Evolutionary conservation across 64 coral and sea anemone genomes (phyloP), one percentile per base, ranked within the genome.

Genomic region (Montipora cactus): DNA sequence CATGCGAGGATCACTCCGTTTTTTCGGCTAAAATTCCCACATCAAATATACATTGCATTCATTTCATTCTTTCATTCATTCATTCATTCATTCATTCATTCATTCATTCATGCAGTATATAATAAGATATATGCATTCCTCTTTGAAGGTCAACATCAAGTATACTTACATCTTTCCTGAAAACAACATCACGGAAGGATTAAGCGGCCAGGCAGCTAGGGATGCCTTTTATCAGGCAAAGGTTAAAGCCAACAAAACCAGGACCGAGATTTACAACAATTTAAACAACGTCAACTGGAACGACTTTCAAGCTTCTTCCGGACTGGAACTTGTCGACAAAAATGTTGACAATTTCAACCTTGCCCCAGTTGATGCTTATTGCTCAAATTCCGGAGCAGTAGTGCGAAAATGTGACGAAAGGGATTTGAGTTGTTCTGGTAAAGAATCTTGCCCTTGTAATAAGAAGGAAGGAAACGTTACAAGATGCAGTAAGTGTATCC

Each of bases 311-410:
- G 50, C 67, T 23, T 75, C 57, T 5, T 22, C 59, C 19, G 91
- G 91, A 55, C 64, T 93, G 14, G 83, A 93, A 7, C 74, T 93
- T 9, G 58, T 37, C 5, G 84, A 78, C 21, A 44, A 76, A 8
- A 44, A 79, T 14, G 78, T 73, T 44, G 76, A 88, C 10, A 93
- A 70, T n/a, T 78, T 89, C 11, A 89, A 90, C 62, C 87, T 94
- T 52, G 83, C 80, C 13, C 44, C 61, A 5, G 76, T 72, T 50
- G 93, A 94, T 0, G 93, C 78, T 4, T 90, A 90, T 25, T 94
- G 93, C 23, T 90, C 93, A 19, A 87, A 82, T 11, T 15, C 81
- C 9, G 93, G 93, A 8, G 93, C 87, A 7, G 93, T 94, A 4
- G 93, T 94, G 2, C 53, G 68, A 50, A 94, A 94, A 53, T 94